Base-by-base conservation (phyloP, 2,113 vertebrate genomes). In the Anarhynchus alexandrinus region DNA sequence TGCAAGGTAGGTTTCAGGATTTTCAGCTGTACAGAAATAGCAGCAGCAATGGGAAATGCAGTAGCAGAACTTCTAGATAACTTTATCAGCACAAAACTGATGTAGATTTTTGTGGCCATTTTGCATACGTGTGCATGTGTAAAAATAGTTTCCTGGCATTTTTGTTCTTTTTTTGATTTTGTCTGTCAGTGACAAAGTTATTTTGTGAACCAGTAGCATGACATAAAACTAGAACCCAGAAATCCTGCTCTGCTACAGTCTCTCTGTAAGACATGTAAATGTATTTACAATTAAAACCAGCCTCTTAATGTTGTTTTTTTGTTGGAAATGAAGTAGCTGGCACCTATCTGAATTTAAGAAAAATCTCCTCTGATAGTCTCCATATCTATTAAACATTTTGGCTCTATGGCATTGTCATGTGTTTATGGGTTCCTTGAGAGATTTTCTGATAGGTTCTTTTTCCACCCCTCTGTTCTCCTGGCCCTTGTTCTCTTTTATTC, bases 231-330 rank as follows among this genome's bases (percentile, higher is more conserved):
- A 88, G 43, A 93, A 94, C 57, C 19, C 36, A 79, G 81, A 89
- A 89, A 88, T 92, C 91, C 86, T 93, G 95, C 86, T 93, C 67
- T 94, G 36, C 83, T 82, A 51, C 73, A 84, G 49, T 78, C 26
- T 70, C n/a, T 51, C 55, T 88, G 18, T 82, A 82, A 94, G 66
- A 64, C 26, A 94, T 90, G 81, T 94, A 91, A 92, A 94, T 95
- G 76, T 85, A 95, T 94, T 94, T 93, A 93, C 86, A 96, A 95
- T 92, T 94, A 85, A 94, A 95, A 85, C 0, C 11, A 76, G 27
- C 22, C 61, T 86, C 88, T 91, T 94, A 79, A 84, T 92, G 43
- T 16, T 67, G 16, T 25, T n/a, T 7, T 71, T 94, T 87, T 92
- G 13, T 76, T 92, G 81, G 47, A 92, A 92, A 86, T 82, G 5